Evolutionary conservation across 2,888 invertebrate species (phyloP), one percentile per base, ranked within the genome.

Genomic region (Epistrophella euchroma): DNA sequence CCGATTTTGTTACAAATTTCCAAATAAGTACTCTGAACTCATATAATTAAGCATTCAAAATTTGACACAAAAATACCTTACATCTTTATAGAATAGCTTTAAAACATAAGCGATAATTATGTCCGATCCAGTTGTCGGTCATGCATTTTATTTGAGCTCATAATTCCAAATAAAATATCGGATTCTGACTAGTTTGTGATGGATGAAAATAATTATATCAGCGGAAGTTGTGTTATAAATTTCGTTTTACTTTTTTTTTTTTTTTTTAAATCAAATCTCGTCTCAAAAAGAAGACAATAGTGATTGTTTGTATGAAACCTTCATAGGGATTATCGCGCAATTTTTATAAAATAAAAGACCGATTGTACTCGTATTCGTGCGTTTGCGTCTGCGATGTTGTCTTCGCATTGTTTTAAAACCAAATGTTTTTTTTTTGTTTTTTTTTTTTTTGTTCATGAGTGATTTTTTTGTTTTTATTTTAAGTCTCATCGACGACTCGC

Each of bases 231-330:
- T 10, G 25, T 50, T 15, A 15, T 52, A 25, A 28, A 28, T 7
- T 28, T 15, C 25, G 22, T 52, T 4, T 5, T 13, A 9, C 4
- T 13, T 25, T 15, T 25, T 52, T 15, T 52, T 55, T 25, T 10
- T n/a, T 9, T 9, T 1, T n/a, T 10, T 17, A 6, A 56, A 15
- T 22, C 13, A 19, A 35, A 13, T 1, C 19, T 58, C 37, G 17
- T 60, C 22, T 37, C 37, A n/a, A 40, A 40, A 19, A n/a, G 2
- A 40, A 60, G 37, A 60, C 60, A 60, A 37, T 40, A 40, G 60
- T 22, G 60, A 40, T 40, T 56, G 15, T 60, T 35, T 35, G 37
- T 19, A 60, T 37, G 37, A 40, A 22, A 60, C 40, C 37, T 60
- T 60, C 60, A 37, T 22, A 22, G 4, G 40, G 32, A 56, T 56